These are phyloP conservation scores for Grapholita molesta DNA, from an alignment of 1,140 invertebrate species.

Conservation along the genomic window DNA sequence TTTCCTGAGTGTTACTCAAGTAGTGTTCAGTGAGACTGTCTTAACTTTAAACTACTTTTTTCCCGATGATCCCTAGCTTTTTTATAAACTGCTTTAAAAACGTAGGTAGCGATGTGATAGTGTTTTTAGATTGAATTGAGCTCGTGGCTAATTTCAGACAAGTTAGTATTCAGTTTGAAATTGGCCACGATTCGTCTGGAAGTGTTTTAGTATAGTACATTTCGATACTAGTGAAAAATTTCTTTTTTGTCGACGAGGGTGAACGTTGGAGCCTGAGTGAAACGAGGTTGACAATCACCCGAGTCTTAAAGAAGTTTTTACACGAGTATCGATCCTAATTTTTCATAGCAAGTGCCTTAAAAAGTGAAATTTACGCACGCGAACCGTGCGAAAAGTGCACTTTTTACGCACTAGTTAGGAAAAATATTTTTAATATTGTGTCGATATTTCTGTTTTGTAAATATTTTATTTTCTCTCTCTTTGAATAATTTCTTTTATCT, in stretches of 20 bases:
- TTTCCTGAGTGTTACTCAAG: not conserved
- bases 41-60: not conserved
- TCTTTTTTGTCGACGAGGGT: no score
- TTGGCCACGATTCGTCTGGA: not conserved
- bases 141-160: slow-evolving; percentile 12
- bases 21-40: not conserved
- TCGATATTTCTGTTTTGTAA: not conserved
- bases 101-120: not conserved
- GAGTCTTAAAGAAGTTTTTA: no score
- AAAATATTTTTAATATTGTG: not conserved
- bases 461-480: not conserved
- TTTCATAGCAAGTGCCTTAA: no score
- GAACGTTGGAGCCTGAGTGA: no score
- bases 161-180: slow-evolving; percentile 1
- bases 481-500: not conserved
- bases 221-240: no score
- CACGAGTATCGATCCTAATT: no score
- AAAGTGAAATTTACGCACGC: no score
- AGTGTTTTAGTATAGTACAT: slow-evolving; percentile 9
- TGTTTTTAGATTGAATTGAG: not conserved
- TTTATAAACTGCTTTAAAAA: slow-evolving; percentile 9
- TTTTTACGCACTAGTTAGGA: no score
- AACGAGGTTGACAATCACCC: no score
- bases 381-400: no score
- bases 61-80: slow-evolving; percentile 9